Base-by-base conservation (phyloP, 2,888 invertebrate genomes). In the Eurytoma californica region DNA sequence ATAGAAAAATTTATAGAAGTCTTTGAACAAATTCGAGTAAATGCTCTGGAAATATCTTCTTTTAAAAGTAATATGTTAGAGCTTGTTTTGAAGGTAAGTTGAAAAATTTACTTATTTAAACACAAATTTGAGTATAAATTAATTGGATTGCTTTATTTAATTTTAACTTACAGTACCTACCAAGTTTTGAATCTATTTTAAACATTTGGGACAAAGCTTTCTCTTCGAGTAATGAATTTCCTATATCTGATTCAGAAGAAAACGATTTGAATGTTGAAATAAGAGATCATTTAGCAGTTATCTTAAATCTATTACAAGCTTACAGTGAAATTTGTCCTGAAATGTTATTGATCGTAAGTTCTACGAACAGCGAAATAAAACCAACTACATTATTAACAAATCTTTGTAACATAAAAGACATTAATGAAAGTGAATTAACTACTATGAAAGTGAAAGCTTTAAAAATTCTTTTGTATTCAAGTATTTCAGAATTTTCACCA, bases 301-400 rank as follows among this genome's bases (percentile, higher is more conserved):
- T 93, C 30, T 87, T 94, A 63, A 92, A 93, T 30, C 91, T 93
- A 85, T 91, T 94, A 88, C 88, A 92, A 74, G 88, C 91, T 74
- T 93, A 92, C 78, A 88, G 92, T 57, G 91, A 90, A 68, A 86
- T 92, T 73, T 92, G 92, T 77, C 92, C 94, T 72, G 91, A 92
- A 83, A 77, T 73, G 30, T 66, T 77, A 61, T 72, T 76, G 55
- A 68, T 53, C 30, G 39, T 28, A 20, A 49, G 13, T 53, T 39
- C 20, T 68, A 2, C 9, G n/a, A 66, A 72, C 55, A 20, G 39
- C 16, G 13, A 76, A 72, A 65, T 66, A 5, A 47, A 72, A n/a
- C 70, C 77, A 13, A 65, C 20, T 9, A 49, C 68, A 55, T 65
- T 82, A 51, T 39, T 82, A 57, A 77, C 72, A 18, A 72, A n/a